Evolutionary conservation across 2,113 vertebrate species (phyloP), one percentile per base, ranked within the genome.

Genomic region (Anser brachyrhynchus): DNA sequence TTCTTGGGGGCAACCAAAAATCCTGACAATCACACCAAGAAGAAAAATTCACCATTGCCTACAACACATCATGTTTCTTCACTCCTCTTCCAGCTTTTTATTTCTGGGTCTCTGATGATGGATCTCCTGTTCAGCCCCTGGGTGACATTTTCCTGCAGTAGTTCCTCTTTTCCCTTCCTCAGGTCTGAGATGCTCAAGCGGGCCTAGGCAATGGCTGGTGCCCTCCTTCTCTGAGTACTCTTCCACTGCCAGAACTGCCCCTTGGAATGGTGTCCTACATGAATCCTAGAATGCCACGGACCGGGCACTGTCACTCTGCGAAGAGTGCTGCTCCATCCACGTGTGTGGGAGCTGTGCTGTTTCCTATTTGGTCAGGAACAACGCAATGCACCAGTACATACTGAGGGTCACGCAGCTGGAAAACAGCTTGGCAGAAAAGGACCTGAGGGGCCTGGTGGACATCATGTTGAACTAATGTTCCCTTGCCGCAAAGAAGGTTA

Each of bases 281-380:
- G 2, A 44, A 19, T 4, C 29, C 21, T 19, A 28, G 31, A 4
- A 5, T 0, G 1, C 25, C 33, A 3, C 20, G 5, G 46, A 21
- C 19, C 15, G 43, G 43, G 15, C 46, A 49, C 20, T 21, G 19
- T 20, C 46, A 46, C 46, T 20, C 19, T 20, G 20, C 20, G 46
- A 20, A 46, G 46, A 46, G 46, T 46, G 15, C 43, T 2, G 11
- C 67, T 76, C 31, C 49, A 39, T 35, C 46, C 28, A 2, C 0
- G 1, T 1, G 3, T 0, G 0, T 11, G 20, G 23, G 43, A 37
- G 57, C 43, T 61, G 54, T 49, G 13, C 49, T 57, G 5, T 21
- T 28, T 41, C 64, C 51, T 33, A 10, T 2, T 6, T 85, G 82
- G 58, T 37, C 57, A 51, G 22, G 49, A 51, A 51, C 49, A 51